Evolutionary conservation across 2,113 vertebrate genomes (phyloP), one percentile per base, ranked within the genome.

Genomic region (Alligator mississippiensis): DNA sequence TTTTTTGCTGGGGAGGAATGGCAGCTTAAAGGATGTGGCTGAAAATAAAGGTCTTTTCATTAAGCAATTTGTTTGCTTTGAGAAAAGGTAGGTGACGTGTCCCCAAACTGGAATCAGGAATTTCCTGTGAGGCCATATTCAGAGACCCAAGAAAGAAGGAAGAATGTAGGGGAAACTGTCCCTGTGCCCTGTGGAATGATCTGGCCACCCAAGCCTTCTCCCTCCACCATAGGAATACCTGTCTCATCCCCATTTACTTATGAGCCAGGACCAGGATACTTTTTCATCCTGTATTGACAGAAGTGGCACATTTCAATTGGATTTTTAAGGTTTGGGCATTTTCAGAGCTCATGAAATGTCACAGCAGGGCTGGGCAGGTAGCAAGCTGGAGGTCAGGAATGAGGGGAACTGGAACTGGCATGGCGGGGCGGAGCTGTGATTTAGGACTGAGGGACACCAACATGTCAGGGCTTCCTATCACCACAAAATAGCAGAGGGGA

Each of bases 31-130:
- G 63, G 86, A 87, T 57, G 22, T 77, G 60, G 54, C 88, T 85
- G 82, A 96, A 94, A 96, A 95, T 64, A 94, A 89, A 72, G 80
- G 93, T 70, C 80, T 92, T 94, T 94, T 94, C 78, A 93, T 61
- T 16, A 62, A 80, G 72, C 82, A 93, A 0, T 76, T 82, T 77
- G 76, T 62, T 74, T 2, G 17, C 68, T 90, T 78, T 83, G 86
- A 88, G 87, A 77, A 91, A 93, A 97, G 93, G 94, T 96, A 90
- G 92, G 28, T 0, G 1, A 93, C 84, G 89, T 92, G 85, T 66
- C 79, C 81, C 85, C 75, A 19, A 28, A 89, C 92, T 96, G 87
- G 87, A 87, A 91, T 85, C 87, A 90, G 92, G 88, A 96, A 74
- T 14, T 62, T 80, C 59, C 80, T 12, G 0, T 28, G 62, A 91